Conservation (phyloP, 2,797 vertebrate genomes). For the Gambelia wislizenii region DNA sequence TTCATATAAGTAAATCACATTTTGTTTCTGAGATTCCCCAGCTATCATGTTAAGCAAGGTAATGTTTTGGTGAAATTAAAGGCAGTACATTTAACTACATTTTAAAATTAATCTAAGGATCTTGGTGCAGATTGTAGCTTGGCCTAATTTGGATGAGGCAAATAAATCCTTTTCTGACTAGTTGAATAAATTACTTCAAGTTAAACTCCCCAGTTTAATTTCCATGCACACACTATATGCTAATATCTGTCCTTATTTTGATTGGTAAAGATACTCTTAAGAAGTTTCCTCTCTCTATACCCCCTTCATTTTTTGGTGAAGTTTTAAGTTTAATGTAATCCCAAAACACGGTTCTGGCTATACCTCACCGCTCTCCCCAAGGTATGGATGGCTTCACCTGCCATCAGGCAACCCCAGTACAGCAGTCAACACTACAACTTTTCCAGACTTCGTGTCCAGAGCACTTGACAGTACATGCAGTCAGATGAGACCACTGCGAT, state of each 20-base stretch:
- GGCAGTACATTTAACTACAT: neutral
- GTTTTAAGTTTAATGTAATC: neutral
- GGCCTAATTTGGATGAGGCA: neutral
- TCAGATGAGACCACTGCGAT: constrained; percentile 77
- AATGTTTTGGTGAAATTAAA: neutral
- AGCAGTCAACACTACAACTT: constrained; percentile 47
- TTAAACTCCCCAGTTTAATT: neutral
- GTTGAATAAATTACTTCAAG: neutral
- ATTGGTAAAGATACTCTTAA: neutral
- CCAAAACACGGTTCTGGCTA: neutral
- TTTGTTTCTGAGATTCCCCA: neutral
- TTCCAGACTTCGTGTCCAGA: constrained; percentile 68
- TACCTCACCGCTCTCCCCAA: neutral
- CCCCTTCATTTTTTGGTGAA: neutral
- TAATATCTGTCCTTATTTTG: neutral
- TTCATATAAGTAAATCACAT: neutral
- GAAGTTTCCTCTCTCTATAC: neutral
- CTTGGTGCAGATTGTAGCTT: neutral
- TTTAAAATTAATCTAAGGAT: neutral
- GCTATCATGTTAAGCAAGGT: neutral
- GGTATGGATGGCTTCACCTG: constrained; percentile 1
- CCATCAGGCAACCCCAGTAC: constrained; percentile 38
- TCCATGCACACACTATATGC: neutral
- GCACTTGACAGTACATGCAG: constrained; percentile 72
- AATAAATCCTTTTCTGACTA: neutral